phyloP scores from a whole-genome alignment of 2,888 invertebrate genomes.

The Oegoconia quadripuncta region DNA sequence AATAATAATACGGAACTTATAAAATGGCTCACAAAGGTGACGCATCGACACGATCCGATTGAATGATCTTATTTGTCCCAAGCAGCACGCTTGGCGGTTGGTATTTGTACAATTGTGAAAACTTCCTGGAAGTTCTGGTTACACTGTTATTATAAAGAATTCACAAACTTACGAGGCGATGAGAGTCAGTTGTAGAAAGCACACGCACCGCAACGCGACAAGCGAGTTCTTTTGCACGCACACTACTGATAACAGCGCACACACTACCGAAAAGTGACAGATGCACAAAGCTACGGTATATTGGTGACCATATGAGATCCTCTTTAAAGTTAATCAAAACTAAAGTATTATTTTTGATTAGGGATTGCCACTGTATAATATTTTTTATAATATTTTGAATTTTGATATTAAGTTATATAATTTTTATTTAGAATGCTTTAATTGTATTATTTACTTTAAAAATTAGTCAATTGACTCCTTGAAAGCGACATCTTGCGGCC shows the following conservation, averaged over 20 bases:
- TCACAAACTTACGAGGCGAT: conserved; percentile 77
- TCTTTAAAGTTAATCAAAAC: neutral
- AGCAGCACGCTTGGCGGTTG: conserved; percentile 21
- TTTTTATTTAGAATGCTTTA: too few species aligned
- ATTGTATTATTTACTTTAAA: too few species aligned
- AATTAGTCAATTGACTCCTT: too few species aligned
- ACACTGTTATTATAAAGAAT: conserved; percentile 54
- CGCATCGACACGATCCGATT: conserved; percentile 76
- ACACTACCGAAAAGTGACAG: conserved; percentile 11
- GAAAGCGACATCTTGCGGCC: too few species aligned
- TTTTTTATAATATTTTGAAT: too few species aligned
- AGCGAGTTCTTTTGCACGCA: conserved; percentile 65
- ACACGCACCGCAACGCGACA: conserved; percentile 73
- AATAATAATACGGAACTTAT: conserved; percentile 52
- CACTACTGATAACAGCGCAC: conserved; percentile 33
- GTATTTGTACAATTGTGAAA: conserved; percentile 27
- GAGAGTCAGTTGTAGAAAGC: conserved; percentile 75
- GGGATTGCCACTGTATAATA: too few species aligned
- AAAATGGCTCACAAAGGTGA: conserved; percentile 78
- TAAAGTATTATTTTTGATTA: too few species aligned
- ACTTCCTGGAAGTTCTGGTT: conserved; percentile 39
- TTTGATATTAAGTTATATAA: too few species aligned
- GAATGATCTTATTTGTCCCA: conserved; percentile 57
- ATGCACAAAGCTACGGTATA: neutral
- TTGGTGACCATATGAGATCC: neutral